phyloP scores from a whole-genome alignment of 2,797 vertebrate species.

The Squalus acanthias region DNA sequence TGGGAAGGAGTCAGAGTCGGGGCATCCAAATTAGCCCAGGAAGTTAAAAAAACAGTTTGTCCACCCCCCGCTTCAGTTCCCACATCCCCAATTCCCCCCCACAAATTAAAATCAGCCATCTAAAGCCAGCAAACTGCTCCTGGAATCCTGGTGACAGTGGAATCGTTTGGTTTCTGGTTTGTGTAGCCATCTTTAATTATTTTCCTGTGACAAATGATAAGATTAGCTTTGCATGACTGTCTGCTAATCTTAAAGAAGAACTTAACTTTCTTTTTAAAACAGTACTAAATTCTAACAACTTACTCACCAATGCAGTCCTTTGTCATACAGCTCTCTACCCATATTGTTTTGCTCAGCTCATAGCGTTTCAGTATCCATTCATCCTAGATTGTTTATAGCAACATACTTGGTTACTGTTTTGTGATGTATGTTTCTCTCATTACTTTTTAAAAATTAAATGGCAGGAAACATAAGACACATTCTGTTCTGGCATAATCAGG shows the following conservation, averaged over 20 bases:
- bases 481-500: conserved; percentile 24
- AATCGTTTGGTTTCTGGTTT: background rate
- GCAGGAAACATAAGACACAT: conserved; percentile 34
- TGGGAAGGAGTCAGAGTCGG: background rate
- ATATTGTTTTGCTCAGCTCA: background rate
- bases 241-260: background rate
- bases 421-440: background rate
- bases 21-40: background rate
- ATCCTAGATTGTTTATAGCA: background rate
- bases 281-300: background rate
- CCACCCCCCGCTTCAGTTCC: background rate
- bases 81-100: background rate
- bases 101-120: background rate
- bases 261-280: background rate
- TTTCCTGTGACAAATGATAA: background rate
- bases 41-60: background rate
- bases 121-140: background rate
- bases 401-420: background rate
- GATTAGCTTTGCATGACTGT: background rate
- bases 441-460: conserved; percentile 33
- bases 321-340: background rate
- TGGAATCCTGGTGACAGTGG: background rate
- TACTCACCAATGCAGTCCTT: background rate
- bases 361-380: background rate
- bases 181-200: background rate